Conservation (phyloP, 2,113 vertebrate species). For the Todiramphus saurophagus region DNA sequence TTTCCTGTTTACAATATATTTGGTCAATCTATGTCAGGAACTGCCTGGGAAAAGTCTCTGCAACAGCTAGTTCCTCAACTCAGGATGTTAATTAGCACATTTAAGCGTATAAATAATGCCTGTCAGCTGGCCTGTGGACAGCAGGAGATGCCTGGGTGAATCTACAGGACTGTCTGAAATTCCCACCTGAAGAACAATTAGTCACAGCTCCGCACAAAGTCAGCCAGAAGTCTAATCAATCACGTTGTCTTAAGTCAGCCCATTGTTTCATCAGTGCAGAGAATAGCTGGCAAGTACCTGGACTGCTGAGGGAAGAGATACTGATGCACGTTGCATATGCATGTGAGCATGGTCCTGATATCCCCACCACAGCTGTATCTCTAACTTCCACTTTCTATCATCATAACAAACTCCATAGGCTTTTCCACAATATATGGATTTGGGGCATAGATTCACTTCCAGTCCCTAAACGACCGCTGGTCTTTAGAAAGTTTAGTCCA, state of each 20-base stretch:
- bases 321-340: fast-evolving
- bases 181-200: neutral
- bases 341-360: neutral
- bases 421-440: neutral
- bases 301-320: neutral
- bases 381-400: neutral
- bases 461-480: neutral
- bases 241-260: neutral
- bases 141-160: neutral
- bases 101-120: neutral
- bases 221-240: neutral
- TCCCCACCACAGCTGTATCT: fast-evolving
- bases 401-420: neutral
- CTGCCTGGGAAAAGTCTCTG: neutral
- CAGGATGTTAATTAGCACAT: neutral
- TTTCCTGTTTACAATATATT: neutral
- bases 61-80: neutral
- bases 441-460: neutral
- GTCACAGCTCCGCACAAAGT: neutral
- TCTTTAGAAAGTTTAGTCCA: neutral
- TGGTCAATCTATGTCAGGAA: neutral
- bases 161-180: neutral
- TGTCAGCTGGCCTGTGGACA: neutral
- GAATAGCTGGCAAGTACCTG: neutral
- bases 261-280: neutral